Evolutionary conservation across 2,113 vertebrate species (phyloP), one percentile per base, ranked within the genome.

Genomic region (Polypterus senegalus): DNA sequence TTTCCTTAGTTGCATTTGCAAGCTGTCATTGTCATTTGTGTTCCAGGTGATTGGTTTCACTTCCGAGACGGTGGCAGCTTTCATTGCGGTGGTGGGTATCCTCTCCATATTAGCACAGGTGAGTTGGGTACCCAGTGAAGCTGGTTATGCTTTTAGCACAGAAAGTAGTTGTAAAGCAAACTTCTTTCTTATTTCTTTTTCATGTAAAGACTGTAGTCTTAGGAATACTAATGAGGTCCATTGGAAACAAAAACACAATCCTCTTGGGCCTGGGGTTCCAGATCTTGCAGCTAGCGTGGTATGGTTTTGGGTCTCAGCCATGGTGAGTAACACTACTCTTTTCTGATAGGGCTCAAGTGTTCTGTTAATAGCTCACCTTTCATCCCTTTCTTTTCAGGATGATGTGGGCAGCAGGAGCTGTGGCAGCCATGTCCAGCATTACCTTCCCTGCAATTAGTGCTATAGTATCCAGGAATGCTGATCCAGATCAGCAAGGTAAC

Each of bases 81-180:
- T 94, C 63, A 95, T 94, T 1, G 91, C 89, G 2, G 90, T 93
- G 1, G 83, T 94, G 72, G 91, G 91, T 66, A 91, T 94, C 69
- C 89, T 95, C 51, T 93, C 91, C 44, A 93, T 93, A 69, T 66
- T 95, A 64, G 91, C 91, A 73, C 92, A 94, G 91, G 92, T 94
- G 76, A 73, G 83, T 27, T 27, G 27, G 27, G 27, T 27, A 27
- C 27, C 27, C 27, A 27, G 27, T 27, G 27, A 27, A 58, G 45
- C 48, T 46, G 47, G 3, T 6, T 51, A 44, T 27, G 27, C 27
- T 27, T 27, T 27, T 27, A 27, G 27, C 27, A 27, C 27, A 27
- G 27, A 27, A 27, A 27, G 27, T 27, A 27, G 27, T 27, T 27
- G 27, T 27, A 27, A 27, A 27, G 27, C 49, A 64, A 11, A 47